These are phyloP conservation scores for Gymnocephalus cernua DNA, from an alignment of 2,113 vertebrate species.

Conservation along the genomic window DNA sequence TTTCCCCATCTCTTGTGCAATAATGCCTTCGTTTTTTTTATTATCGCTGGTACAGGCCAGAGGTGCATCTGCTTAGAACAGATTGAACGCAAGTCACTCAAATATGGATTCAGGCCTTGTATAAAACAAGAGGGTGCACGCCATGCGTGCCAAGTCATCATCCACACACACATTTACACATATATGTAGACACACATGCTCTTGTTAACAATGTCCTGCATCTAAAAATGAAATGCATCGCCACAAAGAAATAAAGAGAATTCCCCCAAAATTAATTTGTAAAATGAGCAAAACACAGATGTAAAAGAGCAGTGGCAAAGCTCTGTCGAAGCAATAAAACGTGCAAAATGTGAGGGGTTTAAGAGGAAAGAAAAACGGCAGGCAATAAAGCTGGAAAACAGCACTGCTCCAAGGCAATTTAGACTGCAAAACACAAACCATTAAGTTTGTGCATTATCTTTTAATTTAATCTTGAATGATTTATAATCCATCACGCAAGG, in stretches of 20 bases:
- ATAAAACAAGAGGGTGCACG: neutral
- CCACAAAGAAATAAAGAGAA: slow-evolving; percentile 34
- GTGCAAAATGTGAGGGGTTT: slow-evolving; percentile 93
- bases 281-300: slow-evolving; percentile 42
- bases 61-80: slow-evolving; percentile 43
- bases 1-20: slow-evolving; percentile 30
- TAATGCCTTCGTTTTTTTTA: neutral
- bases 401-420: slow-evolving; percentile 99
- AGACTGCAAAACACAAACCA: slow-evolving; percentile 99
- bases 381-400: slow-evolving; percentile 99
- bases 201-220: neutral
- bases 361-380: slow-evolving; percentile 96
- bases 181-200: neutral
- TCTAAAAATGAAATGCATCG: neutral
- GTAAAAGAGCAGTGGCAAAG: slow-evolving; percentile 46
- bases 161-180: slow-evolving; percentile 14
- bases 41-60: slow-evolving; percentile 8
- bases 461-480: slow-evolving; percentile 99
- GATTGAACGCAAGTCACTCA: slow-evolving; percentile 30
- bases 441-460: slow-evolving; percentile 99
- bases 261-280: slow-evolving; percentile 39
- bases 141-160: neutral
- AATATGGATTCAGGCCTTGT: slow-evolving; percentile 9
- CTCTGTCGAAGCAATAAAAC: slow-evolving; percentile 86
- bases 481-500: slow-evolving; percentile 99